Base-by-base conservation (phyloP, 2,888 invertebrate genomes). In the Melieria omissa region DNA sequence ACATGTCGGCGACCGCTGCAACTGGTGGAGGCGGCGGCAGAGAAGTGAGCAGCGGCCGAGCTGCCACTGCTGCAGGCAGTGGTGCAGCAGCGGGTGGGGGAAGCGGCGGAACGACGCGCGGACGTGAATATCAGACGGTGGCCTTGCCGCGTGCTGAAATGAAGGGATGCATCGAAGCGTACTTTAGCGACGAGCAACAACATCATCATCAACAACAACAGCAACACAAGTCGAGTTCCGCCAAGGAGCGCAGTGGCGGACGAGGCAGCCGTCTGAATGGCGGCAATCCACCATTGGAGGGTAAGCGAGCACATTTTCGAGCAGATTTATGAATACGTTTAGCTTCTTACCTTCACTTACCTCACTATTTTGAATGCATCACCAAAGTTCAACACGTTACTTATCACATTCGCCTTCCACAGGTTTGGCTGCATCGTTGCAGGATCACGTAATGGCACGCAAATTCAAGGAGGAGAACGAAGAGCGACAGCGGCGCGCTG, bases 401-500 rank as follows among this genome's bases (percentile, higher is more conserved):
- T 29, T 7, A 67, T 29, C 29, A 62, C n/a, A 54, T 42, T 54
- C 10, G 41, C 9, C 12, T 41, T 57, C 10, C 64, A 41, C 68
- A 90, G 95, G 95, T 73, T 86, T 95, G 73, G 95, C 95, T 42
- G 95, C 95, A 65, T 94, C 94, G 70, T 87, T 95, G 75, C 95
- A 95, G 84, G 93, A 93, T 73, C 90, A 94, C 78, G 93, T 95
- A 78, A 89, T 95, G 69, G 91, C 91, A 61, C 91, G 89, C 88
- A 90, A 90, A 82, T 90, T 89, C 70, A 90, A 89, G 74, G 88
- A 86, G 80, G 89, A 89, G 80, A 85, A 83, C 69, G 88, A 86
- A 75, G 86, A 86, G 73, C 82, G 86, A n/a, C 86, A 86, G 74
- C 80, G 84, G 44, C 81, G 86, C 1, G 86, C 85, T 14, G 81